These are phyloP conservation scores for Cydia splendana DNA, from an alignment of 1,140 invertebrate genomes.

Conservation along the genomic window DNA sequence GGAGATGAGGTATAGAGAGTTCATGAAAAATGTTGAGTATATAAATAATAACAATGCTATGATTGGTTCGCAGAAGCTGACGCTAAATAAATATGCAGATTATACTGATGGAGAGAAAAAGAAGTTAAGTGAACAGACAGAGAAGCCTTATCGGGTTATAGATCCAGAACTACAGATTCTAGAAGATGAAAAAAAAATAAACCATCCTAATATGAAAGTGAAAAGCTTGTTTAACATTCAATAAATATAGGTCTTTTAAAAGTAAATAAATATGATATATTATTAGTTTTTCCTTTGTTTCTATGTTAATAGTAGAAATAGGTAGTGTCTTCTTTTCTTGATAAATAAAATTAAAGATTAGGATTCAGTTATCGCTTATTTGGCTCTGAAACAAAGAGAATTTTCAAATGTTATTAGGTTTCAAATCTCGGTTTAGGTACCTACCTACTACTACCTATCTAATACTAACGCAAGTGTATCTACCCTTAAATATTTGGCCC, in stretches of 20 bases:
- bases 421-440: too few species aligned
- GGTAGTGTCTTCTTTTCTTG: too few species aligned
- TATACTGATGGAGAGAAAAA: conserved; percentile 3
- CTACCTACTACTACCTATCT: too few species aligned
- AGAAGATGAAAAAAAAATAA: not conserved
- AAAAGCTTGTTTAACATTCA: not conserved
- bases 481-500: too few species aligned
- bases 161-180: not conserved
- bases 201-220: not conserved
- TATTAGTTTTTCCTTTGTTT: not conserved
- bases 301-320: too few species aligned
- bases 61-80: not conserved
- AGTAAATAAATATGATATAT: not conserved
- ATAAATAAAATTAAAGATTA: too few species aligned
- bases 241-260: not conserved
- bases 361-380: too few species aligned
- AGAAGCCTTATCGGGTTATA: not conserved
- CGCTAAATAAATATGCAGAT: not conserved
- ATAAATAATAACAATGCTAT: not conserved
- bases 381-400: too few species aligned
- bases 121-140: not conserved
- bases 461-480: too few species aligned
- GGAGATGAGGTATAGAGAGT: conserved; percentile 15
- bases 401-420: too few species aligned
- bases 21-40: not conserved